Conservation (phyloP, 2,113 vertebrate genomes). For the Octodon degus region DNA sequence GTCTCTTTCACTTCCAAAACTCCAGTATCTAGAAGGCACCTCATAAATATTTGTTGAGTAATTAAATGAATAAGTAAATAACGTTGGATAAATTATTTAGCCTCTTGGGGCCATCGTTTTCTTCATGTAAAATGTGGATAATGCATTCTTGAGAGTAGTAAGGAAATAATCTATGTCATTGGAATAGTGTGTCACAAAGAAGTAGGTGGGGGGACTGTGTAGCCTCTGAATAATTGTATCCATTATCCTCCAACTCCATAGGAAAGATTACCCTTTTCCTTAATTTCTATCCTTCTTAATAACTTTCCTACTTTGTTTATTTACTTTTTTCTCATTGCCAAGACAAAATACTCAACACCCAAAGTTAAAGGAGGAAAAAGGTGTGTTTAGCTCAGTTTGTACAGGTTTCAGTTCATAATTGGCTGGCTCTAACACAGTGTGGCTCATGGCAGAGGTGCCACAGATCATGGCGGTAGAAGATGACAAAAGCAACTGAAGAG, state of each 20-base stretch:
- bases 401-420: neutral
- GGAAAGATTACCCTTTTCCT: constrained; percentile 10
- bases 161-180: constrained; percentile 32
- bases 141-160: neutral
- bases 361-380: neutral
- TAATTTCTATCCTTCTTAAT: neutral
- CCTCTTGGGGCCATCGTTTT: constrained; percentile 15
- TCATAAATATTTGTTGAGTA: constrained; percentile 40
- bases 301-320: neutral
- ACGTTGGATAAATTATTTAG: constrained; percentile 23
- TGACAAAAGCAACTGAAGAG: neutral
- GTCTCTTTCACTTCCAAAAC: neutral
- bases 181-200: neutral
- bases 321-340: neutral
- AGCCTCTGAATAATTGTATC: constrained; percentile 17
- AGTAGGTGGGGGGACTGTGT: neutral
- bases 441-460: neutral
- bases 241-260: neutral
- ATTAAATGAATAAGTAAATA: constrained; percentile 54
- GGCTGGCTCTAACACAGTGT: neutral
- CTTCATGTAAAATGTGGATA: constrained; percentile 15
- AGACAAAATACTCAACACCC: neutral
- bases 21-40: neutral
- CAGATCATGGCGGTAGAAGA: neutral
- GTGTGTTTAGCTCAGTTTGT: neutral